Base-by-base conservation (phyloP, 2,888 invertebrate species). In the Drosophila buzzatii region DNA sequence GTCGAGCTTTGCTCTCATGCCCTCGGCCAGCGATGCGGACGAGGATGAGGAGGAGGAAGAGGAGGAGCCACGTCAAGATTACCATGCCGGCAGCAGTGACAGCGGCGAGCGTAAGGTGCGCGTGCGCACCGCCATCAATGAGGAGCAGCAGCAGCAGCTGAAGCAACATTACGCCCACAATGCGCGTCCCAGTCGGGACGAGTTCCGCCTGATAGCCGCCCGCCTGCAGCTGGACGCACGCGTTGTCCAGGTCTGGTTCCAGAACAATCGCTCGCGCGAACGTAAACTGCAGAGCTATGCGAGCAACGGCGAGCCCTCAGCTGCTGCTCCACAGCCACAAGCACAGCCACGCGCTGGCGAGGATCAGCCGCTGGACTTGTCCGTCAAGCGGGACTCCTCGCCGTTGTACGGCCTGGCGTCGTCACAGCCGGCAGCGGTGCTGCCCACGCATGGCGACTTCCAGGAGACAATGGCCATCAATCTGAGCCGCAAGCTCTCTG, bases 211-310 rank as follows among this genome's bases (percentile, higher is more conserved):
- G 91, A 97, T 99, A 85, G 98, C 98, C 3, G 95, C 96, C 23
- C 94, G 94, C 70, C 94, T 96, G 47, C 96, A 96, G 60, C 95
- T 96, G 84, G 96, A 96, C 64, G 96, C 96, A 47, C 94, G 97
- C 66, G 97, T 97, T 2, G 97, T 97, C 5, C 96, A 98, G 94
- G 99, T 98, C 8, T 99, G 99, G 98, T 99, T 99, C 92, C 99
- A 99, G 94, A 99, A 99, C 92, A 97, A 97, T 78, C 95, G 98
- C 76, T 98, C 98, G 0, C 95, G 98, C 60, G 98, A 98, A 90
- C 95, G 98, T 53, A 95, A 97, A 81, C 92, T 95, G 93, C 94
- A 94, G 42, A 94, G 79, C 53, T 90, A 81, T 60, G 76, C 75
- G 10, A 71, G 53, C 62, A 69, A 47, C 55, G 62, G 61, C 9